Percentiles rank a stretch among this genome's conserved stretches.
Evolutionary conservation across 1,140 invertebrate genomes (phyloP).

Genomic region (Hylaeus anthracinus): DNA sequence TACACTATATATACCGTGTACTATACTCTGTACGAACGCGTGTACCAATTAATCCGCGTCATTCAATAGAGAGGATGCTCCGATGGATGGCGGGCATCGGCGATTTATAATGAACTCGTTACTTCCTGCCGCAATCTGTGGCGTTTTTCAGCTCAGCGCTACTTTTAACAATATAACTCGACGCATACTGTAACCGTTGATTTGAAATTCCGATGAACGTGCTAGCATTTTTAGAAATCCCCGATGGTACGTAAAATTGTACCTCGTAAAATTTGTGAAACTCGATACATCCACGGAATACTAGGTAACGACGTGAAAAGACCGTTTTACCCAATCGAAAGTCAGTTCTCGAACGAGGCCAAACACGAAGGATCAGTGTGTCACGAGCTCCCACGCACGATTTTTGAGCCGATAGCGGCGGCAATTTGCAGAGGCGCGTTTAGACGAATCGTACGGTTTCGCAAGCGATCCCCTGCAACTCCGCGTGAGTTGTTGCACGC

Average conservation of each 20-base stretch:
- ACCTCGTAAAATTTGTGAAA: not conserved
- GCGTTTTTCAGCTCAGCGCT: constrained; percentile 23
- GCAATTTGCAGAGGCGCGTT: constrained; percentile 23
- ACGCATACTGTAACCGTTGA: not conserved
- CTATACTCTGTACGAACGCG: not conserved
- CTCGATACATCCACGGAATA: not conserved
- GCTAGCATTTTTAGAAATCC: no score
- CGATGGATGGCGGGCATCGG: constrained; percentile 4
- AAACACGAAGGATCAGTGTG: constrained; percentile 41
- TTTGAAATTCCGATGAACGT: constrained; percentile 22
- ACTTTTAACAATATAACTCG: constrained; percentile 22
- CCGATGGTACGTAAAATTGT: not conserved
- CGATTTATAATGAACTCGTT: constrained; percentile 53
- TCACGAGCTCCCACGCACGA: constrained; percentile 37
- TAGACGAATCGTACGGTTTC: not conserved
- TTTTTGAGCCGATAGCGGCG: constrained; percentile 22
- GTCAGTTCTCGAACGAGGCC: constrained; percentile 35
- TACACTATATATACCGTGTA: not conserved
- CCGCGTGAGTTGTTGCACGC: constrained; percentile 38
- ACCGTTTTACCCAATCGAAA: constrained; percentile 18
- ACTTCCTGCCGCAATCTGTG: constrained; percentile 36
- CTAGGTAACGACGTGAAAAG: not conserved
- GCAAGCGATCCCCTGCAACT: constrained; percentile 17
- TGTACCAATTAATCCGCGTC: constrained; percentile 26
- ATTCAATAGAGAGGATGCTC: not conserved